phyloP scores from a whole-genome alignment of 2,888 invertebrate genomes.

The Galeopsomyia nigrocyanea region DNA sequence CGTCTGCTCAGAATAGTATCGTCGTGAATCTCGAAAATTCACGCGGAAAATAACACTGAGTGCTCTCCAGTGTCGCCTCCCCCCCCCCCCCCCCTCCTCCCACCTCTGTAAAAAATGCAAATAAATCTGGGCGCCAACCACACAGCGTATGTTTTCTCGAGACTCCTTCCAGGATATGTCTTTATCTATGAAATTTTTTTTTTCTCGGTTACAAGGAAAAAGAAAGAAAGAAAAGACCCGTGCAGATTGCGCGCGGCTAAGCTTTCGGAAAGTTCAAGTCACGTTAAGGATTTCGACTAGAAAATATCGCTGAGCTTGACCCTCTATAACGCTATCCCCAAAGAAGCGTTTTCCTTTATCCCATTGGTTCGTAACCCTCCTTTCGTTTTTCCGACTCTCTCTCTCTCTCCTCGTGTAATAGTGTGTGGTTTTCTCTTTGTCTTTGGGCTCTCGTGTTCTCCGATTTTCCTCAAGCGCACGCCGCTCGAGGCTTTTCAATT shows the following conservation, averaged over 20 bases:
- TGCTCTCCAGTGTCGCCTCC: too few species aligned
- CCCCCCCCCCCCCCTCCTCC: too few species aligned
- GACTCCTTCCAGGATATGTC: too few species aligned
- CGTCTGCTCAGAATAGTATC: too few species aligned
- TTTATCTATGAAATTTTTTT: too few species aligned
- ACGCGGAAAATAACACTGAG: conserved; percentile 25
- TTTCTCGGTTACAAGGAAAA: too few species aligned
- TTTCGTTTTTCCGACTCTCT: too few species aligned
- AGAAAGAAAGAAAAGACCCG: too few species aligned
- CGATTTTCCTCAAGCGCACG: background rate
- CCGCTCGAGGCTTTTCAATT: conserved; percentile 16
- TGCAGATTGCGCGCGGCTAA: too few species aligned
- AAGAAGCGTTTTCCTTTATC: conserved; percentile 3
- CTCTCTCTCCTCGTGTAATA: background rate
- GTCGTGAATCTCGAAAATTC: conserved; percentile 20
- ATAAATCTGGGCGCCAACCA: background rate
- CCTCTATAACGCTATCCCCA: background rate
- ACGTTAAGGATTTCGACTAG: background rate
- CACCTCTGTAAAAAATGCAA: conserved; percentile 30
- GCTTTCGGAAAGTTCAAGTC: too few species aligned
- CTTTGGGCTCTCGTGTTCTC: background rate
- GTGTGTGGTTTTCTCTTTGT: background rate
- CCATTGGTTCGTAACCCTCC: background rate
- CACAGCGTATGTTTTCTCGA: too few species aligned
- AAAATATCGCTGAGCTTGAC: conserved; percentile 2